Conservation (phyloP, 2,113 vertebrate genomes). For the Otolemur garnettii region DNA sequence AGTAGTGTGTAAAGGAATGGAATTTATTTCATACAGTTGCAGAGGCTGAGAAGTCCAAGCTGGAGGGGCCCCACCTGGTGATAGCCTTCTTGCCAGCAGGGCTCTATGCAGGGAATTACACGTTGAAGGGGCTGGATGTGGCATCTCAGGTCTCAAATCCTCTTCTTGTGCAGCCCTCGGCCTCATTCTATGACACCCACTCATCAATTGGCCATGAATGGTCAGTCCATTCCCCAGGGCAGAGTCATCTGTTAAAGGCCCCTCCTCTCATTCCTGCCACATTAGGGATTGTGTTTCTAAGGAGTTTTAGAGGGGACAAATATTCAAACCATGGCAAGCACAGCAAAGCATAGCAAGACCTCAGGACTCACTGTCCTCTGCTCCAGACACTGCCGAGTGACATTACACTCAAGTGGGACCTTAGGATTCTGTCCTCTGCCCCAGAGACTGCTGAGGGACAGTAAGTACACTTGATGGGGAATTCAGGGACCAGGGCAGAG, state of each 20-base stretch:
- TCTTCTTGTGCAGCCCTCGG: background rate
- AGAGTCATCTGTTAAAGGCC: background rate
- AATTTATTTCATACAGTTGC: background rate
- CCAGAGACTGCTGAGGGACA: too few relatives aligned
- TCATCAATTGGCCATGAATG: background rate
- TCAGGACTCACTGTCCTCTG: background rate
- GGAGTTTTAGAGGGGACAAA: background rate
- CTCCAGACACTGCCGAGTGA: background rate
- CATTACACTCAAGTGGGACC: background rate
- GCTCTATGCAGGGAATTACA: background rate
- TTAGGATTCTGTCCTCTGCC: too few relatives aligned
- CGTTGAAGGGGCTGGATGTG: background rate
- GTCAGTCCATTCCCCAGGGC: background rate
- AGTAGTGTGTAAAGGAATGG: background rate
- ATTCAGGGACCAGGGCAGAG: background rate
- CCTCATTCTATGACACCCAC: background rate
- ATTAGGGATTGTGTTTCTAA: background rate
- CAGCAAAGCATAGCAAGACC: background rate
- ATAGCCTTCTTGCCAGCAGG: background rate
- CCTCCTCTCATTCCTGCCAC: background rate
- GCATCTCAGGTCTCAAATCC: background rate
- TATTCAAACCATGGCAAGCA: background rate
- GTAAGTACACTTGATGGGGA: too few relatives aligned
- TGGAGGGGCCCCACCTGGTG: background rate
- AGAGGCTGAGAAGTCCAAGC: background rate